Evolutionary conservation across 1,140 invertebrate species (phyloP).

Genomic region (Diorhabda sublineata): DNA sequence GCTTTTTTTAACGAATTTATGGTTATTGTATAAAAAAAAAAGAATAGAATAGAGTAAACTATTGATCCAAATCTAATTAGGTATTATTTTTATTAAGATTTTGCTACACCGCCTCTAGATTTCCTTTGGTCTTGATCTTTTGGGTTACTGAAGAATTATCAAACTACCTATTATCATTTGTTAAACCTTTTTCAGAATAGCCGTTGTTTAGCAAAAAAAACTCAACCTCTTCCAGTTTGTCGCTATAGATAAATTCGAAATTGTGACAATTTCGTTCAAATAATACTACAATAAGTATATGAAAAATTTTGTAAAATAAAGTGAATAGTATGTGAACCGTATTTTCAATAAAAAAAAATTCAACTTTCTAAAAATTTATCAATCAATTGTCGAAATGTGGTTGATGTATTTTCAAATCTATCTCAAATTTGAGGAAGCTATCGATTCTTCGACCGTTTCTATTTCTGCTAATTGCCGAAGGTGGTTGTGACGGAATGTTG

Average conservation of each 20-base stretch:
- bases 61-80: neutral
- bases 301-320: too few relatives aligned
- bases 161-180: slow-evolving; percentile 45
- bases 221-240: neutral
- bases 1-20: neutral
- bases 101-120: neutral
- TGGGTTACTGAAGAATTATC: slow-evolving; percentile 39
- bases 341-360: too few relatives aligned
- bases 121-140: slow-evolving; percentile 5
- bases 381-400: too few relatives aligned
- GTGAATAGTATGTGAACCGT: too few relatives aligned
- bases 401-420: too few relatives aligned
- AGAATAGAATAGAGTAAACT: too few relatives aligned
- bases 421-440: too few relatives aligned
- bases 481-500: slow-evolving; percentile 40
- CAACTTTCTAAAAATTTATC: too few relatives aligned
- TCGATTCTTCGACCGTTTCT: slow-evolving; percentile 35
- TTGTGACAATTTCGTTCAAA: too few relatives aligned
- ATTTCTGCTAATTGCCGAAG: slow-evolving; percentile 46
- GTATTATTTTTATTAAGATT: neutral
- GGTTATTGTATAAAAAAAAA: neutral
- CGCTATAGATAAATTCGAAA: too few relatives aligned
- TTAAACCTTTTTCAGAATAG: slow-evolving; percentile 35
- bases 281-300: too few relatives aligned
- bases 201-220: slow-evolving; percentile 19